A percentile compares a stretch with the other conserved stretches of the same genome.
Evolutionary conservation across 1,140 invertebrate genomes (phyloP).

Genomic region (Anastatus disparis): DNA sequence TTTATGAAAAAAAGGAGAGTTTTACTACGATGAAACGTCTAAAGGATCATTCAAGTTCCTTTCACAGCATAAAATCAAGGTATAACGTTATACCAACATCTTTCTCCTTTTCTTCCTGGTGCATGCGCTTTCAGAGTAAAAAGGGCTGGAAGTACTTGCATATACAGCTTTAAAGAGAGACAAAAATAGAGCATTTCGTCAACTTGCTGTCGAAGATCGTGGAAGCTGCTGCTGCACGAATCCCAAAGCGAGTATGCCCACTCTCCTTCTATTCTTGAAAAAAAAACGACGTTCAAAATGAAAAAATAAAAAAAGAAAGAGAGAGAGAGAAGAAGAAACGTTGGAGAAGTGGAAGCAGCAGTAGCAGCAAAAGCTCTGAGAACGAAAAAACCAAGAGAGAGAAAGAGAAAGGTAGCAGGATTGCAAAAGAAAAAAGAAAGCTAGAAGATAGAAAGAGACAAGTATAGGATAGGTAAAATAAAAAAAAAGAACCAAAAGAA

Average conservation of each 20-base stretch:
- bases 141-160: no score
- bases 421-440: neutral
- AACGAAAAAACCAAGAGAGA: neutral
- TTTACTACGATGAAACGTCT: neutral
- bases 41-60: neutral
- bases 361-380: neutral
- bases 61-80: neutral
- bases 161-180: neutral
- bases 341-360: neutral
- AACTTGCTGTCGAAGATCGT: slow-evolving; percentile 4
- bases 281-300: neutral
- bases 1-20: no score
- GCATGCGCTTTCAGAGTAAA: no score
- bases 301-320: slow-evolving; percentile 8
- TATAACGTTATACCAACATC: neutral
- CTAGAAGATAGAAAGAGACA: no score
- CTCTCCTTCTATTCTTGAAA: neutral
- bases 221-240: neutral
- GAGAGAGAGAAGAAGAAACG: neutral
- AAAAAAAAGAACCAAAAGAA: neutral
- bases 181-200: neutral
- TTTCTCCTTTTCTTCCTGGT: no score
- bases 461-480: no score
- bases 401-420: no score
- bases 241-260: no score